Evolutionary conservation across 2,888 invertebrate genomes (phyloP).

Genomic region (Molanna angustata): DNA sequence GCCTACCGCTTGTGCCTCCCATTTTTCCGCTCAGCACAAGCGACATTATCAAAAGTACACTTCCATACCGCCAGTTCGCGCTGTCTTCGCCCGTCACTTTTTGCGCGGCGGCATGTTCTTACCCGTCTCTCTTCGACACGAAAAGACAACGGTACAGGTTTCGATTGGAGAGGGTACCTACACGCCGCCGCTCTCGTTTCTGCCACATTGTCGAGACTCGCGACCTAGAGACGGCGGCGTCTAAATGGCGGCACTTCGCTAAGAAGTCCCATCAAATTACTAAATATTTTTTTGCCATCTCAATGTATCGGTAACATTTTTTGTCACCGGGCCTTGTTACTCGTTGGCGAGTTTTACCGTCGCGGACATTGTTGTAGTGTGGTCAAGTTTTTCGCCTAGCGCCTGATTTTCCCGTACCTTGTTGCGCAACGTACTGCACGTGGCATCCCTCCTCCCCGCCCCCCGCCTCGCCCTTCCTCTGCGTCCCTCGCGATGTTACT

Average conservation of each 20-base stretch:
- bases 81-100: no score
- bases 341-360: neutral
- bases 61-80: no score
- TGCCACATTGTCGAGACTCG: no score
- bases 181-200: no score
- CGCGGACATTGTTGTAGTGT: neutral
- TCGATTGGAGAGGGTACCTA: no score
- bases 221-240: neutral
- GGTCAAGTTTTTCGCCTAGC: slow-evolving; percentile 13
- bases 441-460: slow-evolving; percentile 36
- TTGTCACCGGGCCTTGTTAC: neutral
- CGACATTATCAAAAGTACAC: no score
- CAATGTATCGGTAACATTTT: neutral
- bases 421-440: slow-evolving; percentile 23
- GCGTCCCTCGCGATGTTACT: neutral
- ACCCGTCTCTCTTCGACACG: no score
- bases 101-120: no score
- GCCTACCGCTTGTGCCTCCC: no score
- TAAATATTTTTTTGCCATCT: neutral
- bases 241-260: neutral
- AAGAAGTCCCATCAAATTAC: neutral
- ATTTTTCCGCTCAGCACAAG: no score
- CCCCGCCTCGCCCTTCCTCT: slow-evolving; percentile 30
- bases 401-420: slow-evolving; percentile 13
- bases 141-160: no score